phyloP scores from a whole-genome alignment of 2,797 vertebrate genomes.

The Florisuga fusca region DNA sequence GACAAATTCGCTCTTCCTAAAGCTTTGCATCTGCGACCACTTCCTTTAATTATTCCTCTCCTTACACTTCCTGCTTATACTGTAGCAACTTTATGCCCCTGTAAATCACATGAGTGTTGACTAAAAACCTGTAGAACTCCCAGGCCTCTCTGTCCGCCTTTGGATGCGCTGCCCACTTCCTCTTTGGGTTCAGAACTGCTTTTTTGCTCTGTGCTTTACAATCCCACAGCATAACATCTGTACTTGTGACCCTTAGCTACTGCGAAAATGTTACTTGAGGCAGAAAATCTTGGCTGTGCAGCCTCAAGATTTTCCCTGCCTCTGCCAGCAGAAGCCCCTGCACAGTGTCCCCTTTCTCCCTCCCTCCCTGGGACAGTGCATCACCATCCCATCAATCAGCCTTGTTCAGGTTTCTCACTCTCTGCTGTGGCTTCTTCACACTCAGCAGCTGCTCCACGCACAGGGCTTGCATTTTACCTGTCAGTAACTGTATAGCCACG shows the following conservation, averaged over 20 bases:
- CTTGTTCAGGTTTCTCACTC: background rate
- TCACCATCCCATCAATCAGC: background rate
- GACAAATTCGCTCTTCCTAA: background rate
- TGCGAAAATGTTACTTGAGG: fast-evolving
- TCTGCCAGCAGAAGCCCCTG: background rate
- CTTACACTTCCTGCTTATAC: background rate
- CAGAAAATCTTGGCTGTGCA: background rate
- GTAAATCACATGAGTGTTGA: background rate
- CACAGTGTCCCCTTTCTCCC: too few species aligned
- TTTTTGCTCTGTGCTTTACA: background rate
- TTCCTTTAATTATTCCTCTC: background rate
- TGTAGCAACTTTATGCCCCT: background rate
- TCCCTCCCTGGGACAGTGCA: background rate
- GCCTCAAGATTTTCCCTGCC: background rate
- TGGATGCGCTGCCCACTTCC: fast-evolving
- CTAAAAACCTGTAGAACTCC: background rate
- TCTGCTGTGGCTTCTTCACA: background rate
- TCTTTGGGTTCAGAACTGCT: background rate
- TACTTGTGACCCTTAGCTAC: background rate
- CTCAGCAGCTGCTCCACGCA: background rate
- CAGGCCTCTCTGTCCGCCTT: background rate
- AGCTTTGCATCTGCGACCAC: background rate
- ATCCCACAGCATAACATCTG: background rate
- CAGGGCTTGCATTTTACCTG: background rate
- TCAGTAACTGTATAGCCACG: background rate